Base-by-base conservation (phyloP, 2,113 vertebrate species). In the Dipodomys stephensi region DNA sequence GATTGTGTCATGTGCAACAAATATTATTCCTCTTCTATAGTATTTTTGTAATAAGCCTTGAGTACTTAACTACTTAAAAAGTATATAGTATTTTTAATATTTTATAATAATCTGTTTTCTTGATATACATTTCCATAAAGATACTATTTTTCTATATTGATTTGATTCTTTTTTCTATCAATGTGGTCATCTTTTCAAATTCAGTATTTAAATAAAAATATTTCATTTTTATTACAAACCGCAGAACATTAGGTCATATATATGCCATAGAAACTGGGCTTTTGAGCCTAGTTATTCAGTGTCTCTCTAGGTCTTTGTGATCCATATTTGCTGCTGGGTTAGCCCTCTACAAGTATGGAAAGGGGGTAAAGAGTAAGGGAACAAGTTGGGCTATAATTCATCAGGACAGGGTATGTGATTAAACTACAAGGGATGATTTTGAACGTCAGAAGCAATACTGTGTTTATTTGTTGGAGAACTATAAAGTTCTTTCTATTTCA, bases 401-500 rank as follows among this genome's bases (percentile, higher is more conserved):
- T 49, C 65, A 68, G 39, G 22, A 72, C 19, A 27, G 11, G 4
- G 2, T 60, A 8, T 60, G 19, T 68, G 62, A 25, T 6, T 74
- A 35, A 94, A 90, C 44, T n/a, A 68, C 46, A 78, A 82, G 49
- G 62, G 60, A 28, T 78, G 22, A 6, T 82, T 84, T 83, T 53
- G 71, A 92, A 87, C 39, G 32, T 67, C 65, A 69, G 5, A 62
- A 60, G 23, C 6, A 79, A 78, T 90, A 67, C 3, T 25, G 25
- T 60, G 23, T 11, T 60, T 77, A 64, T 86, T 39, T 80, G 7
- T 71, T 88, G 1, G 13, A 87, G n/a, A 32, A 88, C 28, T 89
- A 92, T 68, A 71, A 39, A 6, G 90, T 89, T 13, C 0, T 85
- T 95, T 60, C 19, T 27, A 85, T 57, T 83, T 93, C 57, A 68